Conservation (phyloP, 2,888 invertebrate species). For the Leptura quadrifasciata region DNA sequence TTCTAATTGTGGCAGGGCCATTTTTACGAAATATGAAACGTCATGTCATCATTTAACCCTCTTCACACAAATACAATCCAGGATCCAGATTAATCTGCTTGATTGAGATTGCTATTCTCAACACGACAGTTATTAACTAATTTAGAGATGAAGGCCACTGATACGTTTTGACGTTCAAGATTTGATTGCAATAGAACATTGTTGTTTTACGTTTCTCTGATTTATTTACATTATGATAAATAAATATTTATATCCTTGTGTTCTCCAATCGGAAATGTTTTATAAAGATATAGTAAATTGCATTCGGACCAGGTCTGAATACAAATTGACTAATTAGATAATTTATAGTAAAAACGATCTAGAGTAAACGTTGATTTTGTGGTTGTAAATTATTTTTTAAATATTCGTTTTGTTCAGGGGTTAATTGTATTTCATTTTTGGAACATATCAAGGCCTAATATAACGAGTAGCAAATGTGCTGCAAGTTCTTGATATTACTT, state of each 20-base stretch:
- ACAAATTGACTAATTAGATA: neutral
- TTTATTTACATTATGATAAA: neutral
- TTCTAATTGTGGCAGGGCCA: neutral
- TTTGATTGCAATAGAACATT: conserved; percentile 2
- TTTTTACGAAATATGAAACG: conserved; percentile 1
- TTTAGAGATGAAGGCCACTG: conserved; percentile 19
- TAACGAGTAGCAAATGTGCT: too few species aligned
- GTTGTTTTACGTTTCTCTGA: neutral
- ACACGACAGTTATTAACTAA: conserved; percentile 27
- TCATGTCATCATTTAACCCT: neutral
- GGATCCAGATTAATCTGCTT: conserved; percentile 17
- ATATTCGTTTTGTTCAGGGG: too few species aligned
- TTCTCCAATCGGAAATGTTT: neutral
- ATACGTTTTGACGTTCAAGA: conserved; percentile 2
- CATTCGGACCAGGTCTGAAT: neutral
- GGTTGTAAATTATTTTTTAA: neutral
- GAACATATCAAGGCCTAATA: too few species aligned
- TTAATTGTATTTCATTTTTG: too few species aligned
- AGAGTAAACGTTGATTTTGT: neutral
- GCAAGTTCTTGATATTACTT: too few species aligned
- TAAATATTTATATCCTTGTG: neutral
- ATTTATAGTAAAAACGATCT: neutral
- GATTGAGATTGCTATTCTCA: conserved; percentile 25
- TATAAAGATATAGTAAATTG: neutral
- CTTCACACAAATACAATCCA: conserved; percentile 15